Base-by-base conservation (phyloP, 92 coral and sea anemone genomes). In the Paragorgia papillata region DNA sequence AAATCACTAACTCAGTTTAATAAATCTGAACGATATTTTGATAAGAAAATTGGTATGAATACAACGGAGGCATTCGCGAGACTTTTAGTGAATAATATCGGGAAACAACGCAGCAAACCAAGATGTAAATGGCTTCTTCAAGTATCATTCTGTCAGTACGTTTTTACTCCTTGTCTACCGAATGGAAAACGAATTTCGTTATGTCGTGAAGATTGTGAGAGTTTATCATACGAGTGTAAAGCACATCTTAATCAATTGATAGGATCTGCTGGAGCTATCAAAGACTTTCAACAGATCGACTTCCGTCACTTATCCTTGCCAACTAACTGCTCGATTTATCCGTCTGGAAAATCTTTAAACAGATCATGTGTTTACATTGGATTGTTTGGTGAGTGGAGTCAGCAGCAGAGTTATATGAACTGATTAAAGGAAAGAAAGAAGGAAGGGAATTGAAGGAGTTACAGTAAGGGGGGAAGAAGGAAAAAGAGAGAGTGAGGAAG, bases 141-240 rank as follows among this genome's bases (percentile, higher is more conserved):
- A 22, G 80, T 80, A 0, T 28, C 80, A 10, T 66, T 89, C 29
- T 94, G 98, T 49, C 89, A 89, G 43, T 91, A 86, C 64, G 58
- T 89, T 1, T 75, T 94, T 9, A 79, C 90, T 1, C 91, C 92
- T 0, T 94, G 98, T 60, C 73, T 80, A 28, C 65, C 20, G 4
- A 51, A 79, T 24, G 89, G 83, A 7, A 53, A 31, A 7, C 90
- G 86, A 2, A 74, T 46, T 44, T 66, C 65, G 19, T 80, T 66
- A 78, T 94, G 98, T 51, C 76, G 97, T 18, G 98, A 86, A 66
- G 98, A 94, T 37, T 94, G 98, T 24, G 92, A 91, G 30, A 89
- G 80, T 1, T 66, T 94, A 57, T 86, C 81, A 64, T 13, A 35
- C 0, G 74, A 78, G 29, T 93, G 98, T 51, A 70, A 77, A n/a